Conservation (phyloP, 2,113 vertebrate species). For the Myrmecobius fasciatus region DNA sequence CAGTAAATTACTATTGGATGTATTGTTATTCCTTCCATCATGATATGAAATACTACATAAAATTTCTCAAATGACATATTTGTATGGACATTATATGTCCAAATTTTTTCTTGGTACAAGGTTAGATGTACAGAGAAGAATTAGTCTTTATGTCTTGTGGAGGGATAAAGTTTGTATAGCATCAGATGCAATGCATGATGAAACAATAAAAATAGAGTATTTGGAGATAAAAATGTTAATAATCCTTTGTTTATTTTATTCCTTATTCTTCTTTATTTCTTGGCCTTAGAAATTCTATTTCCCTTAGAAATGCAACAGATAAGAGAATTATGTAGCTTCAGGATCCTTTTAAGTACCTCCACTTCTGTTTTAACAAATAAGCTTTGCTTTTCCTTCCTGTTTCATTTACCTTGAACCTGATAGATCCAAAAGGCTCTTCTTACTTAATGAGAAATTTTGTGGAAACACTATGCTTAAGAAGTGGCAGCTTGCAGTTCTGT, state of each 20-base stretch:
- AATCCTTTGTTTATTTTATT: not conserved
- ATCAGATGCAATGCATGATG: not conserved
- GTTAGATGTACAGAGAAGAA: not conserved
- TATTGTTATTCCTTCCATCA: not conserved
- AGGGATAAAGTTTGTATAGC: not conserved
- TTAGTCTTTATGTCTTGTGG: not conserved
- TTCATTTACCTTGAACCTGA: not conserved
- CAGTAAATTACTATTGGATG: not conserved
- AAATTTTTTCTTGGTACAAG: not conserved
- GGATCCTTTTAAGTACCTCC: not conserved
- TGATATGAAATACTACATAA: not conserved
- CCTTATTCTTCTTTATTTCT: conserved; percentile 3
- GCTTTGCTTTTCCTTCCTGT: not conserved
- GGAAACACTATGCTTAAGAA: not conserved
- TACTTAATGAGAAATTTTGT: not conserved
- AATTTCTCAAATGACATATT: conserved; percentile 21
- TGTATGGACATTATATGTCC: not conserved
- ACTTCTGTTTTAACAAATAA: not conserved
- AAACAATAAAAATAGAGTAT: not conserved
- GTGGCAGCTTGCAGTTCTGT: not conserved
- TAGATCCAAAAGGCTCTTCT: not conserved
- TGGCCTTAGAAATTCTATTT: not conserved
- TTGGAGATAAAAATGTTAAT: not conserved
- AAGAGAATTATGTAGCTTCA: not conserved
- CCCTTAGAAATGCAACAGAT: conserved; percentile 25